phyloP scores from a whole-genome alignment of 2,888 invertebrate genomes.

The Leptura quadrifasciata region DNA sequence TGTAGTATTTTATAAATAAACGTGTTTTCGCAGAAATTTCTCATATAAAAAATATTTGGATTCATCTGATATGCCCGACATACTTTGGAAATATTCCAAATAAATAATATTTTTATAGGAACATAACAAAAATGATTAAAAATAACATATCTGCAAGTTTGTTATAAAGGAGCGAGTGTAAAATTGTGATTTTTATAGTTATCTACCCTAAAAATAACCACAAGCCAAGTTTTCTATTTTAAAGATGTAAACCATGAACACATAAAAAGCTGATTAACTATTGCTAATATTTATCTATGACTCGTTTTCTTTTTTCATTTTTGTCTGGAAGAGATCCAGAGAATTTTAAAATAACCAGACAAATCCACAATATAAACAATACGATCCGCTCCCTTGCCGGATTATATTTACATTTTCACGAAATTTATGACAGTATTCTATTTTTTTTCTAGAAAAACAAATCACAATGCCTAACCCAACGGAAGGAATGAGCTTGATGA shows the following conservation, averaged over 20 bases:
- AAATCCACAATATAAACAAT: not conserved
- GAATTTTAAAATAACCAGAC: not conserved
- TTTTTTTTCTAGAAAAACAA: conserved; percentile 46
- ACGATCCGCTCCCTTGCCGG: not conserved
- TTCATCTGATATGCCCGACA: not conserved
- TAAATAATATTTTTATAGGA: not conserved
- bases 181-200: not conserved
- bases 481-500: conserved; percentile 61
- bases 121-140: not conserved
- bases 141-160: not conserved
- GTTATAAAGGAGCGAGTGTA: not conserved
- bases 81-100: not conserved
- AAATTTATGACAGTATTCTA: not conserved
- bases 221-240: not conserved
- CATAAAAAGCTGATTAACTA: not conserved
- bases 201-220: not conserved
- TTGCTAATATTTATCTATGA: not conserved
- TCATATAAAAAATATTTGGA: not conserved
- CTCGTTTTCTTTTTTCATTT: not conserved
- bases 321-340: not conserved
- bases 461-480: conserved; percentile 56
- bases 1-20: not conserved
- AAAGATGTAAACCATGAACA: not conserved
- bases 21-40: not conserved
- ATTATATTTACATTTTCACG: not conserved